Evolutionary conservation across 2,797 vertebrate species (phyloP), one percentile per base, ranked within the genome.

Genomic region (Eurystomus glaucurus): DNA sequence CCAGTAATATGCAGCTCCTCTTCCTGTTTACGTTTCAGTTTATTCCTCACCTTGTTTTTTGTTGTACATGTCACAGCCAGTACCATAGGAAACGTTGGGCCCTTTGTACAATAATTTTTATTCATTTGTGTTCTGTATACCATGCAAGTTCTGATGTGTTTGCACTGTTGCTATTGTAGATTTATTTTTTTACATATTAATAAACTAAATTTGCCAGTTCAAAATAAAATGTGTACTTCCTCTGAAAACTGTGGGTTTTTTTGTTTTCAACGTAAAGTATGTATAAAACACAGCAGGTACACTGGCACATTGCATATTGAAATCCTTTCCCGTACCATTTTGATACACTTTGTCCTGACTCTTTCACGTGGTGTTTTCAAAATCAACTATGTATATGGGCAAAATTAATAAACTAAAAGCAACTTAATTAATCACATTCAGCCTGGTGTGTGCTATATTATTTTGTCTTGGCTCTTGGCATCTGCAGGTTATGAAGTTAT

Each of bases 161-260:
- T 98, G 96, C 97, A 98, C 96, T 97, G 93, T 97, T 98, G 90
- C 85, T 97, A 52, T 60, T 96, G 96, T 97, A 98, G 96, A 97
- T 97, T 96, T 97, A 98, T 97, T 98, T 98, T 98, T 98, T 97
- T 98, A 98, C 83, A 17, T 97, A 89, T 96, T 96, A 95, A 92
- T 95, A 93, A 97, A 95, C 78, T 93, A 96, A 96, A 90, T 95
- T 94, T 91, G 14, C 61, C 50, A 3, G 9, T 92, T 86, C 51
- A 82, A 91, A 95, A 97, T 57, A 83, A 96, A 95, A 60, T 33
- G 55, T 91, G 74, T 89, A 43, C 41, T 81, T 94, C 81, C 41
- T 88, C 82, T 81, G 89, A 90, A 85, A 89, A 78, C 35, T 58
- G 69, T 58, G 76, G 52, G 51, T 1, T 12, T 77, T 90, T 96